Evolutionary conservation across 2,888 invertebrate species (phyloP).

Genomic region (Lasioglossum oenotherae): DNA sequence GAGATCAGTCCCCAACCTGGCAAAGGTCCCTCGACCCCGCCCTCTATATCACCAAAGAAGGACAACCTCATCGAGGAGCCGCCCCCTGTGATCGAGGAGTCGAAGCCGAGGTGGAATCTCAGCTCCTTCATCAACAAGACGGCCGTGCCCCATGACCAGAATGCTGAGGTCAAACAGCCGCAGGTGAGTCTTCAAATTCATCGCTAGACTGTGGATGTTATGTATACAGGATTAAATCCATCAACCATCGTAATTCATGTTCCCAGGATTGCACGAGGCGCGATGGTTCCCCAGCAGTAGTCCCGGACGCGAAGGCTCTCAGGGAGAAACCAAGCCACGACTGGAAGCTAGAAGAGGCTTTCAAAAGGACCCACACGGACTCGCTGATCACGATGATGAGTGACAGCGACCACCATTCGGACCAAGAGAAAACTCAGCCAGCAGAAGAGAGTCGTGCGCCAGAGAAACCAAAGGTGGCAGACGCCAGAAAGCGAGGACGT

Average conservation of each 20-base stretch:
- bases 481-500: slow-evolving; percentile 85
- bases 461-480: slow-evolving; percentile 83
- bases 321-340: slow-evolving; percentile 68
- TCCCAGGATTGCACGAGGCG: slow-evolving; percentile 69
- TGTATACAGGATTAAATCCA: no score
- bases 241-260: not conserved
- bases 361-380: slow-evolving; percentile 84
- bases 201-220: not conserved
- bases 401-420: slow-evolving; percentile 81
- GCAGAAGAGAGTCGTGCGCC: slow-evolving; percentile 71
- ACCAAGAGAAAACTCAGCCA: slow-evolving; percentile 79
- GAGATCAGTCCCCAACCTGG: slow-evolving; percentile 76
- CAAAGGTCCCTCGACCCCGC: slow-evolving; percentile 83
- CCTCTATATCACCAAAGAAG: slow-evolving; percentile 77
- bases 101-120: slow-evolving; percentile 83
- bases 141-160: slow-evolving; percentile 75
- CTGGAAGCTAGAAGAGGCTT: slow-evolving; percentile 79
- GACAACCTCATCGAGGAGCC: slow-evolving; percentile 74
- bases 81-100: slow-evolving; percentile 84
- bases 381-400: slow-evolving; percentile 84
- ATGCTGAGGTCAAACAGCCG: slow-evolving; percentile 73
- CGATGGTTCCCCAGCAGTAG: slow-evolving; percentile 76
- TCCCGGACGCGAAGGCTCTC: slow-evolving; percentile 65
- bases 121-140: slow-evolving; percentile 81
- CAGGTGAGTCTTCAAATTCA: slow-evolving; percentile 63